phyloP scores from a whole-genome alignment of 2,113 vertebrate species.

The Diadophis punctatus region DNA sequence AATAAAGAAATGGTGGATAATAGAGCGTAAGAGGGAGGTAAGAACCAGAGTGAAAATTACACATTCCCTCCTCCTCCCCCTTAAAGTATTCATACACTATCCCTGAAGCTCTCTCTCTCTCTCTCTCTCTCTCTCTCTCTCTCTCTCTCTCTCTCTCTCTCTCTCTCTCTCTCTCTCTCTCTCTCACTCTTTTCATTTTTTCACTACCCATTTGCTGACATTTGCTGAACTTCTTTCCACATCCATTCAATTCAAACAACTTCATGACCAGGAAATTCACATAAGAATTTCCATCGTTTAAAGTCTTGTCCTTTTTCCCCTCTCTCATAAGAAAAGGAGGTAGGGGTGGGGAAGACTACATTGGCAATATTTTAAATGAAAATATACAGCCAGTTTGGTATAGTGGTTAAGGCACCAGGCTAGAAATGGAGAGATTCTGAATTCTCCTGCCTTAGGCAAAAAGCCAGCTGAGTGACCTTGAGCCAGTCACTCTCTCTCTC shows the following conservation, averaged over 20 bases:
- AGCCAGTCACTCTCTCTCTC: not conserved
- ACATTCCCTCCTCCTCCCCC: not conserved
- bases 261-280: not conserved
- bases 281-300: not conserved
- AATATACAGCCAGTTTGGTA: not conserved
- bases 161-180: not conserved
- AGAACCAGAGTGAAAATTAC: not conserved
- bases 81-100: not conserved
- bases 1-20: not conserved
- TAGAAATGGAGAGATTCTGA: not conserved
- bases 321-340: not conserved
- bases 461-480: not conserved
- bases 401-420: not conserved
- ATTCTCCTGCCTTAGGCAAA: not conserved
- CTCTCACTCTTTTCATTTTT: not conserved
- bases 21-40: not conserved
- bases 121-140: too few relatives aligned
- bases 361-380: not conserved
- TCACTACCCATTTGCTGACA: not conserved
- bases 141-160: too few relatives aligned
- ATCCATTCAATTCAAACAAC: not conserved
- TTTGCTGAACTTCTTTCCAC: not conserved
- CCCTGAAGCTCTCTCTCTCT: not conserved
- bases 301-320: not conserved
- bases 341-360: not conserved